Evolutionary conservation across 2,113 vertebrate species (phyloP).

Genomic region (Carassius carassius): DNA sequence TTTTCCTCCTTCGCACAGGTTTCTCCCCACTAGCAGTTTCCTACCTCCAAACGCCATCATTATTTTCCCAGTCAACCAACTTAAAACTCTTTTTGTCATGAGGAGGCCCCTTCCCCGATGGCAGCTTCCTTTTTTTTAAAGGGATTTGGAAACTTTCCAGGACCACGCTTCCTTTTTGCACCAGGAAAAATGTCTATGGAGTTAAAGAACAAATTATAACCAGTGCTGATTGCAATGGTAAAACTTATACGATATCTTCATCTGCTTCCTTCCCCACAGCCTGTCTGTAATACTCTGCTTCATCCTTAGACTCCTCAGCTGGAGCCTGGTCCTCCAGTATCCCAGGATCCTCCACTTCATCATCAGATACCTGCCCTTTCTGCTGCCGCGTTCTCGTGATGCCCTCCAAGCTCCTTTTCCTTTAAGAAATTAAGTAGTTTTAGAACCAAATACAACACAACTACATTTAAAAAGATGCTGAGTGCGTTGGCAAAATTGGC

Average conservation of each 20-base stretch:
- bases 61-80: not conserved
- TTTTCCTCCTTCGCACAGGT: conserved; percentile 44
- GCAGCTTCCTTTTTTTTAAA: conserved; percentile 69
- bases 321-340: conserved; percentile 57
- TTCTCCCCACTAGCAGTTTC: conserved; percentile 55
- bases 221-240: not conserved
- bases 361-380: conserved; percentile 48
- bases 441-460: not conserved
- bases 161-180: conserved; percentile 62
- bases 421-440: conserved; percentile 43
- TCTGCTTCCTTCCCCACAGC: conserved; percentile 88
- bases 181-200: conserved; percentile 76
- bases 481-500: no score
- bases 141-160: conserved; percentile 46
- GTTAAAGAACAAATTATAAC: not conserved
- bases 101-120: not conserved
- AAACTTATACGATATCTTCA: conserved; percentile 70
- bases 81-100: conserved; percentile 16
- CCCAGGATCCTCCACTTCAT: conserved; percentile 87
- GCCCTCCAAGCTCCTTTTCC: conserved; percentile 84
- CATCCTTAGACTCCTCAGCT: conserved; percentile 78
- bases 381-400: conserved; percentile 73
- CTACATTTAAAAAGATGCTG: not conserved
- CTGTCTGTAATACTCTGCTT: conserved; percentile 87
- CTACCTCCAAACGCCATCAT: conserved; percentile 50